Conservation (phyloP, 2,888 invertebrate species). For the Argyra leucocephala region DNA sequence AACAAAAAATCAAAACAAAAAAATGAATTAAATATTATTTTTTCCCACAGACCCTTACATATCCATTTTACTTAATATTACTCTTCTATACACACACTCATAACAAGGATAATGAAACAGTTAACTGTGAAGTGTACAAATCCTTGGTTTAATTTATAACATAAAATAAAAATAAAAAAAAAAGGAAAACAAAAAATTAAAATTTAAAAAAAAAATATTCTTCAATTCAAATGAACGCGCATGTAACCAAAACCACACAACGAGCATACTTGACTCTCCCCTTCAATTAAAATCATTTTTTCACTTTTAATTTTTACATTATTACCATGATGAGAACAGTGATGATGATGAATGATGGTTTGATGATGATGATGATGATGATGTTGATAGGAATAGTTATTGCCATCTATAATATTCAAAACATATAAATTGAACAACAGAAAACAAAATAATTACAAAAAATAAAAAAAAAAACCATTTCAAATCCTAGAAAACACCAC, state of each 20-base stretch:
- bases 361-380: neutral
- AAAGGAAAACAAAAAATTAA: neutral
- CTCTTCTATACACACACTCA: neutral
- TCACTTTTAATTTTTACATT: neutral
- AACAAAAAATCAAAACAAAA: neutral
- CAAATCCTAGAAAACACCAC: too few species aligned
- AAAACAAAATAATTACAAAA: too few species aligned
- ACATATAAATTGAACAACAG: too few species aligned
- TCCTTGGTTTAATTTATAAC: neutral
- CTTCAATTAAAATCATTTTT: constrained; percentile 1
- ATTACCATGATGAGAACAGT: neutral
- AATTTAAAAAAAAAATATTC: neutral
- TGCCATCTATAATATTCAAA: too few species aligned
- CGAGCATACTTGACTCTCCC: neutral
- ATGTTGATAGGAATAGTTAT: neutral
- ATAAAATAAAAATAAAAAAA: neutral
- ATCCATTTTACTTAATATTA: neutral
- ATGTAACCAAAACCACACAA: constrained; percentile 5
- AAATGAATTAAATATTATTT: neutral
- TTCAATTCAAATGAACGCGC: neutral
- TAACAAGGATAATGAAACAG: constrained; percentile 5
- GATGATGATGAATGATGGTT: neutral
- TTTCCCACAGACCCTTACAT: constrained; percentile 1
- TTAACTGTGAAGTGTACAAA: constrained; percentile 1
- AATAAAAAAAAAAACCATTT: too few species aligned